Conservation (phyloP, 2,888 invertebrate genomes). For the Idaea straminata region DNA sequence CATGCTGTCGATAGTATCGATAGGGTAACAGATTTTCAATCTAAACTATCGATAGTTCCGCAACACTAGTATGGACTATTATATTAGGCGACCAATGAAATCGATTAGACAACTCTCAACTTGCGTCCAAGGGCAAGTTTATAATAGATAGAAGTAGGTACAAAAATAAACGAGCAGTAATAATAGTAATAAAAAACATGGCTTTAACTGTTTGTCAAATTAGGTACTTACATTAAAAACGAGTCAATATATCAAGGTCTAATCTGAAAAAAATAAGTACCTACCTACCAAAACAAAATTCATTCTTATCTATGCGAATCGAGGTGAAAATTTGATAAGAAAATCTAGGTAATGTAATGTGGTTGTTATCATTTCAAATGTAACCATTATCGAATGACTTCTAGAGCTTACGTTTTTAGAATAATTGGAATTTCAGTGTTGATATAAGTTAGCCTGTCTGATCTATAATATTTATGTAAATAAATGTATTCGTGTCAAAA, state of each 20-base stretch:
- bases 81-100: background rate
- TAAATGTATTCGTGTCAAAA: background rate
- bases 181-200: background rate
- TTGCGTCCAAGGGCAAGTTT: background rate
- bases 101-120: background rate
- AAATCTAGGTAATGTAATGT: constrained; percentile 2
- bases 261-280: background rate
- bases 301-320: background rate
- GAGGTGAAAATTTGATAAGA: background rate
- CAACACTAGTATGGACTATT: background rate
- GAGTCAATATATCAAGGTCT: background rate
- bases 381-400: background rate
- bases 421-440: background rate
- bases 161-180: background rate
- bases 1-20: too few species aligned
- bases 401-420: background rate
- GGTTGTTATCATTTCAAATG: background rate
- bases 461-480: background rate
- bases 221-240: too few species aligned
- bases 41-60: too few species aligned
- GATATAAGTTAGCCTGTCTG: background rate
- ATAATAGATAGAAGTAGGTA: background rate
- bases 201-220: background rate
- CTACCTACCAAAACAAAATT: background rate
- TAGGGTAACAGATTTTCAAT: too few species aligned